These are phyloP conservation scores for Paraescarpia echinospica DNA, from an alignment of 1,140 invertebrate genomes.

Conservation along the genomic window DNA sequence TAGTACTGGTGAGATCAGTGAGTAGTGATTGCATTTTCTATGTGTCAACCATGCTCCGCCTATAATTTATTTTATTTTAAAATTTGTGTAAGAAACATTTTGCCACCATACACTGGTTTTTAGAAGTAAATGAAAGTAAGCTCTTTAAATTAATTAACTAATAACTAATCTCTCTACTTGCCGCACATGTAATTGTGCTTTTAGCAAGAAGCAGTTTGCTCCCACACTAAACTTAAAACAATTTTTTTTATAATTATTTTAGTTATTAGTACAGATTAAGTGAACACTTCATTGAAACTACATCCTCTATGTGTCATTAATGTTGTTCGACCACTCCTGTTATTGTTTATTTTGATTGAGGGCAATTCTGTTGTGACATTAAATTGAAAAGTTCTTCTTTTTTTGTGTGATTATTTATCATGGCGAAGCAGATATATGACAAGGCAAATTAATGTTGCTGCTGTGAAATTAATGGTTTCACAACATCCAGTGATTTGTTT, in stretches of 20 bases:
- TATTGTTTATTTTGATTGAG: background rate
- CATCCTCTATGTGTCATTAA: background rate
- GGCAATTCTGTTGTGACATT: background rate
- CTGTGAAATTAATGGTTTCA: background rate
- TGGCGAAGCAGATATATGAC: background rate
- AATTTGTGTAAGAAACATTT: background rate
- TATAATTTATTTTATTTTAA: background rate
- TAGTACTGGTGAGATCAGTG: background rate
- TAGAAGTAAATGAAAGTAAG: background rate
- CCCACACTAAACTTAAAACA: background rate
- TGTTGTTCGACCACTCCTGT: background rate
- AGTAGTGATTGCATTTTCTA: background rate
- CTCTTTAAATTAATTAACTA: background rate
- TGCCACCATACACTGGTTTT: background rate
- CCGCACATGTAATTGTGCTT: background rate
- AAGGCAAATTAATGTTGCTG: background rate
- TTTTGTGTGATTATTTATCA: background rate
- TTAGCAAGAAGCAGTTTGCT: background rate
- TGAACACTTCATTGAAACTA: background rate
- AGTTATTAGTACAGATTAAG: no score
- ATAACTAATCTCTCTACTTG: background rate
- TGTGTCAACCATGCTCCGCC: background rate
- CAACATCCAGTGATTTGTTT: background rate
- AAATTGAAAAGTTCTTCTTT: background rate
- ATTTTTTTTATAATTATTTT: background rate